phyloP scores from a whole-genome alignment of 2,888 invertebrate genomes.

The Ceraclea dissimilis region DNA sequence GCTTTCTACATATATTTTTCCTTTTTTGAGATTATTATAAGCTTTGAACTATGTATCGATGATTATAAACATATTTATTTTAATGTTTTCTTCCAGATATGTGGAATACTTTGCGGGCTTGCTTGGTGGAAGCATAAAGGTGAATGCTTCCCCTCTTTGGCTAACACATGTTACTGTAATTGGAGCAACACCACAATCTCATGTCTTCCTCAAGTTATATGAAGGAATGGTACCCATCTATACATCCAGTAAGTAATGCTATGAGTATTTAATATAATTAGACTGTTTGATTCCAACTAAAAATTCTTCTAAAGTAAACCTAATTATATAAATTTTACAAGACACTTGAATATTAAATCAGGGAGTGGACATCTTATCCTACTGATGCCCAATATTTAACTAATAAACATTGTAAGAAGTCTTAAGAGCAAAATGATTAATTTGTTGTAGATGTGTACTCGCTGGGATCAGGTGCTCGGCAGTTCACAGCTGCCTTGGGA shows the following conservation, averaged over 20 bases:
- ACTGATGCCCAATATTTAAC: too few relatives aligned
- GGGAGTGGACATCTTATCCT: too few relatives aligned
- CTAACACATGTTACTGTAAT: constrained; percentile 80
- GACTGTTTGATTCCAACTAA: background rate
- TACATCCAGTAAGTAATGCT: constrained; percentile 58
- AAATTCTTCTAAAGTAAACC: background rate
- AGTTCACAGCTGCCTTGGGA: constrained; percentile 53
- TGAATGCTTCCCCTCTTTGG: constrained; percentile 80
- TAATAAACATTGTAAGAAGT: too few relatives aligned
- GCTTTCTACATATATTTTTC: too few relatives aligned
- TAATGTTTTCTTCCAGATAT: constrained; percentile 54
- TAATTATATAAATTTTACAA: background rate
- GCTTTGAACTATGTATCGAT: background rate
- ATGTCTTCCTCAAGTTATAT: constrained; percentile 79
- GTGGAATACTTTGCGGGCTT: constrained; percentile 88
- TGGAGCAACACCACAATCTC: constrained; percentile 69
- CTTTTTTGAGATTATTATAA: background rate
- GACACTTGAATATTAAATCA: background rate
- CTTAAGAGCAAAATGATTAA: too few relatives aligned
- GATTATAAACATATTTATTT: background rate
- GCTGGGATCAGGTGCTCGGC: constrained; percentile 57
- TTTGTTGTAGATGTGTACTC: constrained; percentile 61
- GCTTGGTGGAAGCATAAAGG: constrained; percentile 79
- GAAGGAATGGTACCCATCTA: constrained; percentile 86
- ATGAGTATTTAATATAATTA: too few relatives aligned